Evolutionary conservation across 2,888 invertebrate genomes (phyloP), one percentile per base, ranked within the genome.

Genomic region (Drosophila greeni): DNA sequence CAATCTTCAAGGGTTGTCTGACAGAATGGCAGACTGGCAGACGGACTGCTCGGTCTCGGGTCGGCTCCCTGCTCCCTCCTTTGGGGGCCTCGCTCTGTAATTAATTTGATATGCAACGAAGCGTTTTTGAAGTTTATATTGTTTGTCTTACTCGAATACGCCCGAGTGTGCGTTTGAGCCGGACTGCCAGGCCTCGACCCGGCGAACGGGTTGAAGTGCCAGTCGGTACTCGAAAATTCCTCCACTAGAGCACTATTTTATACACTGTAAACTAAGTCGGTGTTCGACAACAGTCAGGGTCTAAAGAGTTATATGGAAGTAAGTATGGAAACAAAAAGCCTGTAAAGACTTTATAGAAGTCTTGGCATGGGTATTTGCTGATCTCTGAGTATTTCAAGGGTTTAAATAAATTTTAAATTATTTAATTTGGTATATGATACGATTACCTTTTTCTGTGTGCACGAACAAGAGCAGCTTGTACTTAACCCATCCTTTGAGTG

Each of bases 91-190:
- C 65, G 42, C 62, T 66, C 65, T 73, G 80, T 80, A 84, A 80
- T 80, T 81, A 81, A 81, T 81, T 81, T 81, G 80, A 81, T 81
- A 84, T 81, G 80, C 80, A 84, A 75, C 84, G 80, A 81, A 84
- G 84, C 80, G 84, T 84, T 81, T 78, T 74, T 84, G 68, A 81
- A 82, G 84, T 84, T 84, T 84, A 73, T 80, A 82, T 84, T 80
- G 84, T 80, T 81, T 84, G 77, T 70, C 66, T 84, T 79, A 74
- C 60, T 79, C 70, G 73, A 80, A 84, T 73, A 23, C 26, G 39
- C 33, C 39, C 45, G 39, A 56, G 66, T 56, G 47, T 53, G 55
- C 34, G 66, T 65, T 36, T 26, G 39, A 39, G 64, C 40, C 23
- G 65, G 40, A 43, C 65, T 31, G 40, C 62, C 64, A 47, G 76